Percentiles rank a stretch among this genome's conserved stretches.
phyloP scores from a whole-genome alignment of 2,888 invertebrate species.

The Cerceris ruficornis region DNA sequence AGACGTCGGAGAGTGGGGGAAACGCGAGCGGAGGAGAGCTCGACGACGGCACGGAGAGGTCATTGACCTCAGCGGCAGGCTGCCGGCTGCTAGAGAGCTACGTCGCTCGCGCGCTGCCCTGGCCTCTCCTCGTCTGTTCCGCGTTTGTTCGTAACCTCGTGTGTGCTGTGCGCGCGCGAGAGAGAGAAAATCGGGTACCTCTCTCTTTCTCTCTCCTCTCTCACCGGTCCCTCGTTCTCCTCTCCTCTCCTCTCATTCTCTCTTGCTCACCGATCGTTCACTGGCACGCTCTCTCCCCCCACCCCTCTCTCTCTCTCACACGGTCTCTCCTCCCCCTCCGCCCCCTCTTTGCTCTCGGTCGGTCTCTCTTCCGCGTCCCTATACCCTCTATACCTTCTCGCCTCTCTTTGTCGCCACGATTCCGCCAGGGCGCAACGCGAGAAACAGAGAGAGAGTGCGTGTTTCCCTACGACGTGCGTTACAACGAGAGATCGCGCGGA shows the following conservation, averaged over 20 bases:
- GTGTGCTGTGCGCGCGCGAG: constrained; percentile 70
- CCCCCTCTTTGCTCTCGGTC: neutral
- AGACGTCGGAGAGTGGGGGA: constrained; percentile 18
- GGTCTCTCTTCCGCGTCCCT: constrained; percentile 15
- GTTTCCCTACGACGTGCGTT: constrained; percentile 62
- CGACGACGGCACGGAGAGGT: constrained; percentile 80
- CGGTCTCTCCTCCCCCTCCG: constrained; percentile 16
- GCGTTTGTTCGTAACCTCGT: constrained; percentile 77
- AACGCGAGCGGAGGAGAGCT: constrained; percentile 71
- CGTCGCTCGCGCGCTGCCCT: constrained; percentile 70
- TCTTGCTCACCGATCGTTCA: constrained; percentile 22
- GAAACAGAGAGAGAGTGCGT: constrained; percentile 47
- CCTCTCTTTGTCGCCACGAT: constrained; percentile 57
- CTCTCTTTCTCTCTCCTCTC: constrained; percentile 24
- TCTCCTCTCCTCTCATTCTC: constrained; percentile 2
- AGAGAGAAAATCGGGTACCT: constrained; percentile 37
- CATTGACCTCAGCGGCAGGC: constrained; percentile 81
- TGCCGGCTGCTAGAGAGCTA: constrained; percentile 81
- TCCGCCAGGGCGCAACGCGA: constrained; percentile 60
- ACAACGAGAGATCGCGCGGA: constrained; percentile 61
- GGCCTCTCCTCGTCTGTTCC: constrained; percentile 73
- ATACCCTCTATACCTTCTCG: constrained; percentile 48
- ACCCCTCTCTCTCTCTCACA: constrained; percentile 9
- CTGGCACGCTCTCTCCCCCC: constrained; percentile 11
- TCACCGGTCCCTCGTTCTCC: constrained; percentile 6